Evolutionary conservation across 2,888 invertebrate genomes (phyloP), one percentile per base, ranked within the genome.

Genomic region (Beris morrisii): DNA sequence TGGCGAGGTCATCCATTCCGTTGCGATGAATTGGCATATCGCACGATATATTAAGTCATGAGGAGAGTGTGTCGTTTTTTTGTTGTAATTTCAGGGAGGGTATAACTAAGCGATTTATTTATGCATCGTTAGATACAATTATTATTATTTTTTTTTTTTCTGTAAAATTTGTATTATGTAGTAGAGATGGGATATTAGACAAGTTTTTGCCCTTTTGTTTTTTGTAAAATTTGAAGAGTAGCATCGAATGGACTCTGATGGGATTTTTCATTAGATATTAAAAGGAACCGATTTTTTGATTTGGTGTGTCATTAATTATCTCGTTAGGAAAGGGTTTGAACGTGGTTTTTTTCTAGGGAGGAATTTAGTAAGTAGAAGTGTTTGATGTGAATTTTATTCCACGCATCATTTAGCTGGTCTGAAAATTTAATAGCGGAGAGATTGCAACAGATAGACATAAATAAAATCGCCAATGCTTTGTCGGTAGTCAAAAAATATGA

Each of bases 81-180:
- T 38, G 22, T 22, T 22, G 22, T 59, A 44, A 22, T 13, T 32
- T 61, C 22, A 13, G 32, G 64, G 64, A 44, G 46, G 54, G 54
- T 54, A 64, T 54, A 64, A 66, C 69, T 73, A 73, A 73, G 71
- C 72, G 72, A 72, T 73, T 73, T 73, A 72, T 72, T 72, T 72
- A 70, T 71, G 72, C 72, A 72, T 72, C 72, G 72, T 73, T 73
- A 71, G 71, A 70, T 71, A 69, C 70, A 70, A 72, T 71, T 72
- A 71, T 69, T 63, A 69, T 68, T n/a, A n/a, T 71, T 71, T 72
- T 65, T 67, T 69, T 67, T 69, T 69, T 68, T 69, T 4, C 9
- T 38, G 38, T 38, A 38, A 38, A 38, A 3, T 38, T 38, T 38
- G 9, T 38, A 38, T 38, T 5, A 22, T 22, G 22, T 22, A 38